Evolutionary conservation across 2,888 invertebrate genomes (phyloP), one percentile per base, ranked within the genome.

Genomic region (Melinopterus prodromus): DNA sequence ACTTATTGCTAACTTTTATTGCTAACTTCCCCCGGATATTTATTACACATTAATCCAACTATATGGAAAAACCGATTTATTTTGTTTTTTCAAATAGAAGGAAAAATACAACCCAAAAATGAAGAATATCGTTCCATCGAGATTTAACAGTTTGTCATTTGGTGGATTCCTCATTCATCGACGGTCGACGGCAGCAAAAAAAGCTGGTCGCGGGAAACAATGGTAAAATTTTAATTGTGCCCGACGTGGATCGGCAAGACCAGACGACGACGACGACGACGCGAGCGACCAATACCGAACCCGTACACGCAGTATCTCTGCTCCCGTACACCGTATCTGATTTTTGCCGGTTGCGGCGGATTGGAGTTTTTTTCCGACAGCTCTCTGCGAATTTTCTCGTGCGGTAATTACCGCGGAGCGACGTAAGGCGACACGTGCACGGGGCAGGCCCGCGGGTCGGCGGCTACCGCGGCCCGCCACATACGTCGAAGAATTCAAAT

Each of bases 401-500:
- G 74, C 74, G 74, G 35, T 36, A 74, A 36, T 74, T 53, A 53
- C 53, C 12, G 53, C 1, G 53, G 53, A 53, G 53, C 53, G 53
- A 37, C 74, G 74, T 26, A 26, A 26, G 26, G 36, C 74, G 74
- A 74, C 74, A 74, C 74, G 74, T 74, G 74, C 74, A 74, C 53
- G 53, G 53, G 53, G 53, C 53, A 53, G 53, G 53, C 36, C 74
- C 74, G 74, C 74, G 74, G 35, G 74, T 37, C 74, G 35, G n/a
- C 74, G 26, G n/a, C 74, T 37, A n/a, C 79, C 76, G 78, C 79
- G 38, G 79, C 78, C 77, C 69, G 77, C 77, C 80, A 76, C 80
- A 70, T 78, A 81, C 81, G 81, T 79, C 71, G 74, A 70, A 76
- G 81, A 81, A 81, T 81, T 81, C 81, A 79, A 81, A 81, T 81